phyloP scores from a whole-genome alignment of 1,140 invertebrate species.

The Zeugodacus cucurbitae region DNA sequence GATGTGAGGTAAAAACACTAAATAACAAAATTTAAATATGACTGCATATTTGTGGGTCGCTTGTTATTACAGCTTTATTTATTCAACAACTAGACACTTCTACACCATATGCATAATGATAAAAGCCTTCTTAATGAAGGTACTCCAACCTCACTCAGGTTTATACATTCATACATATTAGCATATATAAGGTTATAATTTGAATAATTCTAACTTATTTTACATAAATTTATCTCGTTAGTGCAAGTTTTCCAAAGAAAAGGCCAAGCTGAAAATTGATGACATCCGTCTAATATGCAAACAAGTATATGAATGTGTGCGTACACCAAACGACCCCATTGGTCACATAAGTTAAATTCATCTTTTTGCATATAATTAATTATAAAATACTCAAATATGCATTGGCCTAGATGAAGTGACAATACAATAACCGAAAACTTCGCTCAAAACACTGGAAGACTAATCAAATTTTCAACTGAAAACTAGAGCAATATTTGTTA shows the following conservation, averaged over 20 bases:
- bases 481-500: not conserved
- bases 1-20: too few species aligned
- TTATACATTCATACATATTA: too few species aligned
- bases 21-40: too few species aligned
- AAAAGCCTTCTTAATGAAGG: too few species aligned
- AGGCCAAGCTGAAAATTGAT: not conserved
- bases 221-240: not conserved
- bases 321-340: too few species aligned
- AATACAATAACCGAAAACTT: not conserved
- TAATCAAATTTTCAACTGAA: slow-evolving; percentile 1
- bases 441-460: not conserved
- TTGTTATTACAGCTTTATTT: too few species aligned
- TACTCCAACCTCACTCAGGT: too few species aligned
- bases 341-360: not conserved
- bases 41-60: too few species aligned
- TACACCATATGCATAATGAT: too few species aligned
- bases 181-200: not conserved
- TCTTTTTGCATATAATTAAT: not conserved
- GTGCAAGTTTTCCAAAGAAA: not conserved
- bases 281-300: not conserved
- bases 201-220: not conserved
- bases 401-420: not conserved
- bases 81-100: too few species aligned
- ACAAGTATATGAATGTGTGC: too few species aligned
- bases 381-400: slow-evolving; percentile 25